Base-by-base conservation (phyloP, 37 sponge, comb jelly and placozoan genomes). In the Diacarnus erythraeanus region DNA sequence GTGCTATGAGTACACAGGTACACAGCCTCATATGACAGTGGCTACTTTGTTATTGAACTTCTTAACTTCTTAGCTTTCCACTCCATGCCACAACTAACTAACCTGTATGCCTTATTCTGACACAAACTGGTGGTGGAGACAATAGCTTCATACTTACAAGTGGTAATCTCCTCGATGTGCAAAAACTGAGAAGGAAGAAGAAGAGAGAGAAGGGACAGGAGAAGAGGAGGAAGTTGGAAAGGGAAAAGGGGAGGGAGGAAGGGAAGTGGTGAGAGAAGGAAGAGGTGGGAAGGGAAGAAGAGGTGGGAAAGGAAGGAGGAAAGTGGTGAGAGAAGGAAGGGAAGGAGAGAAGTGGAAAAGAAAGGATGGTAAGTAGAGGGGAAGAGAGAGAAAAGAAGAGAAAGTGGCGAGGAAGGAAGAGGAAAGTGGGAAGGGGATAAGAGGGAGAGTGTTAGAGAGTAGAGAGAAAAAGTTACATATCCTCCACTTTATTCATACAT, bases 91-190 rank as follows among this genome's bases (percentile, higher is more conserved):
- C 27, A 21, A 68, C 37, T 12, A 38, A 20, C 86, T 59, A 25
- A 91, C 92, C 75, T 87, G 81, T 80, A 92, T 20, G 42, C 54
- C 33, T 69, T 77, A 69, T 89, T 89, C 47, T 79, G 59, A 69
- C 94, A 93, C 34, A 93, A 75, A 40, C 57, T 54, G 20, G 36
- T 59, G 9, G 90, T 83, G 40, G 79, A 77, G 4, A 93, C 65
- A 2, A 89, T 79, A 21, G 83, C 90, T 51, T 75, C 68, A 47
- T 93, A 93, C 33, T 79, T 74, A 61, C 94, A 93, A 6, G 87
- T 83, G n/a, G 79, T 78, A 2, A 81, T 41, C 82, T 93, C 94
- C 44, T 76, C 74, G 1, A 93, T 31, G 36, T 38, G 23, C 33
- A 87, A 47, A 9, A 92, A 70, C 86, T 92, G 58, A 30, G 54